These are phyloP conservation scores for Anticlea derivata DNA, from an alignment of 2,888 invertebrate species.

Conservation along the genomic window DNA sequence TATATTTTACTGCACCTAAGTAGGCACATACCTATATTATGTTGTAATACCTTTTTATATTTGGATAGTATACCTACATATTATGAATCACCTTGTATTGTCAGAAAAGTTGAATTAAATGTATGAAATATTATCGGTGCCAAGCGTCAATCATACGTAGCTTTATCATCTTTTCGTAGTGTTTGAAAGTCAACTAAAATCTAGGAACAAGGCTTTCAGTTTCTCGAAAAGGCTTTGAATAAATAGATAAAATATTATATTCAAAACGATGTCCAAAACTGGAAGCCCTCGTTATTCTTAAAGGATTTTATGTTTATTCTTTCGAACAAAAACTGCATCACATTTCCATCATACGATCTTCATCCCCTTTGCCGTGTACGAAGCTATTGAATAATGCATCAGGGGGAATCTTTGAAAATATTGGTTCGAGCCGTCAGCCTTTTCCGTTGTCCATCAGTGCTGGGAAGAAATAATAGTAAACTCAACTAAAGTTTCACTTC, in stretches of 20 bases:
- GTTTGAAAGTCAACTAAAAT: too few species aligned
- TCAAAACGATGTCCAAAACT: conserved; percentile 4
- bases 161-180: too few species aligned
- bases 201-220: too few species aligned
- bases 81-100: too few species aligned
- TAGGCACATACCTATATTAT: too few species aligned
- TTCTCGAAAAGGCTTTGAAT: not conserved
- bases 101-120: too few species aligned
- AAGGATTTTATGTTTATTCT: too few species aligned
- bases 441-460: conserved; percentile 36
- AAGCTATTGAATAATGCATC: conserved; percentile 35
- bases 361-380: conserved; percentile 16
- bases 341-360: conserved; percentile 28
- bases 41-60: too few species aligned
- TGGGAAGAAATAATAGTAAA: conserved; percentile 16
- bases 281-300: not conserved
- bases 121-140: too few species aligned
- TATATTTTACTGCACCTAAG: too few species aligned
- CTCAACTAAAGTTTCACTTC: conserved; percentile 6
- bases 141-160: too few species aligned
- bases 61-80: too few species aligned
- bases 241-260: not conserved
- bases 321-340: conserved; percentile 28
- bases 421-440: conserved; percentile 27
- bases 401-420: conserved; percentile 35